Evolutionary conservation across 1,140 invertebrate species (phyloP).

Genomic region (Ceratina australensis): DNA sequence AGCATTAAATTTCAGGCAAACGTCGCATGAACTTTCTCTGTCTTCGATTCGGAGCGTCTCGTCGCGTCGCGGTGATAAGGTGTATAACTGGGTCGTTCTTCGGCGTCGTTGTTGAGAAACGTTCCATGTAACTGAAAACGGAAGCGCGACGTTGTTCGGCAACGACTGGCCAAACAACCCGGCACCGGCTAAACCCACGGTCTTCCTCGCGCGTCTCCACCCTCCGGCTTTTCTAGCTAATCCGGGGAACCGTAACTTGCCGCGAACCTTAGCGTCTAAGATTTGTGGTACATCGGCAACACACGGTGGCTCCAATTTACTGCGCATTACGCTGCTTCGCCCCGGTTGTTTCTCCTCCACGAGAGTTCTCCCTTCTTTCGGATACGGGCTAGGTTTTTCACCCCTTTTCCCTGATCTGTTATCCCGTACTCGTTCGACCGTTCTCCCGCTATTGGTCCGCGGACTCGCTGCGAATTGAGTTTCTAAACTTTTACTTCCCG

Average conservation of each 20-base stretch:
- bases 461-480: neutral
- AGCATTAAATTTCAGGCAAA: slow-evolving; percentile 16
- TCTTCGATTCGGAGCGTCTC: slow-evolving; percentile 19
- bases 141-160: slow-evolving; percentile 19
- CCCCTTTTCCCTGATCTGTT: slow-evolving; percentile 37
- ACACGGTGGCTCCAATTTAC: slow-evolving; percentile 66
- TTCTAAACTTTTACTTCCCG: neutral
- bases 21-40: neutral
- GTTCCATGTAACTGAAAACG: slow-evolving; percentile 24
- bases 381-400: neutral
- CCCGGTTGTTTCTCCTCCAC: slow-evolving; percentile 29
- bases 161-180: slow-evolving; percentile 47
- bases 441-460: slow-evolving; percentile 2
- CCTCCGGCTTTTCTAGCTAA: slow-evolving; percentile 20
- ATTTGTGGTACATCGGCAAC: slow-evolving; percentile 66
- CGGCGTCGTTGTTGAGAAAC: slow-evolving; percentile 31
- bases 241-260: slow-evolving; percentile 39
- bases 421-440: slow-evolving; percentile 5
- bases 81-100: slow-evolving; percentile 48
- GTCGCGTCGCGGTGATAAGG: slow-evolving; percentile 53
- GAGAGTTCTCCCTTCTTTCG: slow-evolving; percentile 5
- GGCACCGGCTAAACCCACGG: slow-evolving; percentile 23
- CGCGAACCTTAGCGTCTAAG: slow-evolving; percentile 49
- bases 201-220: neutral
- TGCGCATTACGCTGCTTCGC: slow-evolving; percentile 59